Evolutionary conservation across 2,797 vertebrate species (phyloP), one percentile per base, ranked within the genome.

Genomic region (Cygnus olor): DNA sequence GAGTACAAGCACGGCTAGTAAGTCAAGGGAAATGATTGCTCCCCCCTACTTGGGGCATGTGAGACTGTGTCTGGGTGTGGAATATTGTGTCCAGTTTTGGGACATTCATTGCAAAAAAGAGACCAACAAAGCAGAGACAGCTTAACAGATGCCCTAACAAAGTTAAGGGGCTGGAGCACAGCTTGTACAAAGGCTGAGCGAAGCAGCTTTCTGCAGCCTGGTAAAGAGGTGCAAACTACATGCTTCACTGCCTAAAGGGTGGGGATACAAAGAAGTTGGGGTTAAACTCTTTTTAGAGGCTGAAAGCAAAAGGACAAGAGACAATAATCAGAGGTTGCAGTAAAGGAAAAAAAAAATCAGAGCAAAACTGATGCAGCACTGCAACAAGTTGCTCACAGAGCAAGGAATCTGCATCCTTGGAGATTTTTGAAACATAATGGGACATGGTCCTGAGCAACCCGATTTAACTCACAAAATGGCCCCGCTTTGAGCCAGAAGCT

Each of bases 361-460:
- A 77, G 58, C 14, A 11, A 70, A 82, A 65, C 17, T 9, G 27
- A 38, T 40, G 7, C 57, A 88, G 34, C 20, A 70, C 28, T 65
- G 40, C 36, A 85, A 49, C 15, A 83, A 53, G 19, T 19, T 72
- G 14, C 49, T 76, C 7, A 6, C 34, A 72, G 68, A 85, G 56
- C 42, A 17, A 56, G 56, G 57, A 64, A 66, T 63, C 30, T 63
- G 56, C 53, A 11, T 60, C 40, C 53, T 78, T 7, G 3, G 49
- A 61, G 28, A 53, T 28, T 71, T 68, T 53, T 0, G 1, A 66
- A 84, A 71, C 15, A 18, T 20, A n/a, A 24, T 28, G 60, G 69
- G 65, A 71, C n/a, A 28, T 0, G 0, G 69, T 38, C 76, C 72
- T 0, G 0, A 64, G 45, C 69, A 88, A 93, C 73, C 32, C 12